Base-by-base conservation (phyloP, 2,797 vertebrate species). In the Tangara arthus region DNA sequence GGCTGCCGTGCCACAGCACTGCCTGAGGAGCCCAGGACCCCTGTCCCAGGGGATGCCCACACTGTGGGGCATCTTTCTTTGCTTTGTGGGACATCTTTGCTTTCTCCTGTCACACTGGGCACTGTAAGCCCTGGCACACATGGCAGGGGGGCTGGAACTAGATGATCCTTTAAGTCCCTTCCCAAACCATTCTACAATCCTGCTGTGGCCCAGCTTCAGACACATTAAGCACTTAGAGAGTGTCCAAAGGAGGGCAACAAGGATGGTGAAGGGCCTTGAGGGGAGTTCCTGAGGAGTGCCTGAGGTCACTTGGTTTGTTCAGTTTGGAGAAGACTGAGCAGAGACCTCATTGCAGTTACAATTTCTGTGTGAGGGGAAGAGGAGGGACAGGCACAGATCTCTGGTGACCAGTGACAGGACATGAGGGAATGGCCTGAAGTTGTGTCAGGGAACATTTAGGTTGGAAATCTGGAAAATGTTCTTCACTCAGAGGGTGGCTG, bases 1-100 rank as follows among this genome's bases (percentile, higher is more conserved):
- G 57, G 32, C 37, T 71, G n/a, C 37, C 2, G 5, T 5, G 28
- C 26, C 50, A 34, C 0, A 1, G 37, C 1, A 2, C 23, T 56
- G 32, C 53, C 44, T 1, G 2, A 12, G 27, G 24, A 72, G 5
- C n/a, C 24, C 68, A 42, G 42, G 6, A 2, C 4, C 30, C 28
- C 8, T 68, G 9, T 77, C 8, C 32, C 32, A 59, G 26, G 15
- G 20, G 22, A 20, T 47, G 22, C 9, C 7, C 41, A 59, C 0
- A 0, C 60, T 24, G 6, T 17, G 41, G 41, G 41, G 53, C 18
- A 19, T 14, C 32, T 42, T 42, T 42, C 42, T 42, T 42, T 42
- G 18, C 42, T 42, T 42, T 42, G 42, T 19, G 42, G 42, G 42
- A 42, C 42, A 42, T 42, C 42, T 42, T 42, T 65, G 59, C 30